phyloP scores from a whole-genome alignment of 2,113 vertebrate genomes.

The Toxotes jaculatrix region DNA sequence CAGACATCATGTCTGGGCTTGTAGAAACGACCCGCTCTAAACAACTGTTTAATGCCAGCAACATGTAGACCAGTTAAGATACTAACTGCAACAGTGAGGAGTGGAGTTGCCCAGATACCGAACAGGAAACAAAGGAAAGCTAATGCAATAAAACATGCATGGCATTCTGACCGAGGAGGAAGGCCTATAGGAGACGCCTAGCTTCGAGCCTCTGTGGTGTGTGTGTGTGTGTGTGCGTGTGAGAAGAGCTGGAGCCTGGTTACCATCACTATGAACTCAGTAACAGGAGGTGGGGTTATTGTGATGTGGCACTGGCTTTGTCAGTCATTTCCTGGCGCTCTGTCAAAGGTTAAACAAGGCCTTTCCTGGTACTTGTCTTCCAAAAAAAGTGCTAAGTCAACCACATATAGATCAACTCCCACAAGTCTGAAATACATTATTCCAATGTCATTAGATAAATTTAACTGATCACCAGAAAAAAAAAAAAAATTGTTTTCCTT shows the following conservation, averaged over 20 bases:
- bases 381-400: neutral
- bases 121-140: slow-evolving; percentile 70
- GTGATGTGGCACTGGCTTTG: neutral
- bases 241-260: slow-evolving; percentile 52
- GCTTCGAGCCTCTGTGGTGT: slow-evolving; percentile 19
- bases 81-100: slow-evolving; percentile 35
- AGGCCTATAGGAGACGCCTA: slow-evolving; percentile 49
- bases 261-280: slow-evolving; percentile 78
- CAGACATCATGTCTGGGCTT: slow-evolving; percentile 19
- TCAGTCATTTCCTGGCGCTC: slow-evolving; percentile 10
- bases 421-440: neutral
- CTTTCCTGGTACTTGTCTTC: neutral
- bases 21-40: neutral
- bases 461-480: neutral
- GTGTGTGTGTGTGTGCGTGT: slow-evolving; percentile 25
- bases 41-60: slow-evolving; percentile 21
- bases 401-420: neutral
- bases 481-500: neutral
- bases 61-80: slow-evolving; percentile 37
- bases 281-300: slow-evolving; percentile 59
- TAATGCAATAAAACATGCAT: slow-evolving; percentile 80
- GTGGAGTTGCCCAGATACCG: slow-evolving; percentile 73
- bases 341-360: slow-evolving; percentile 4
- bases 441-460: neutral
- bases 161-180: slow-evolving; percentile 49